A percentile compares a stretch with the other conserved stretches of the same genome.
Conservation (phyloP, 1,140 invertebrate genomes). For the Aphis gossypii region DNA sequence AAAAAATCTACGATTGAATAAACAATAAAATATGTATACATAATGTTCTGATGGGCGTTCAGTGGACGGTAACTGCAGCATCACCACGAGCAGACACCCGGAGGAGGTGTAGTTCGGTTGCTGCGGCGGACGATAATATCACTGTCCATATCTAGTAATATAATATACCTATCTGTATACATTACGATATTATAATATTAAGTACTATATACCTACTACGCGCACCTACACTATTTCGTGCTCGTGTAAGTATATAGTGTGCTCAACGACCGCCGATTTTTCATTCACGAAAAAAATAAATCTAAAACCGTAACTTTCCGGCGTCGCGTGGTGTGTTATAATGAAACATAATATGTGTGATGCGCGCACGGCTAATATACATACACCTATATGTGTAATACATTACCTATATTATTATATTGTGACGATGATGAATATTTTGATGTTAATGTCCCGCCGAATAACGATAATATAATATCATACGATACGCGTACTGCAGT, state of each 20-base stretch:
- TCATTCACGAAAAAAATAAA: conserved; percentile 41
- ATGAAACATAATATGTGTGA: neutral
- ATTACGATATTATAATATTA: neutral
- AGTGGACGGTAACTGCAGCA: neutral
- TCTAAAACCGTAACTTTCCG: conserved; percentile 29
- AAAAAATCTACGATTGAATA: neutral
- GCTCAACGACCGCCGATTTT: conserved; percentile 42
- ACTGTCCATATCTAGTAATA: neutral
- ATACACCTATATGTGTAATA: neutral
- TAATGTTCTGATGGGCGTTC: neutral
- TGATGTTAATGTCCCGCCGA: neutral
- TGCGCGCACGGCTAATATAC: neutral
- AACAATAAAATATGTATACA: neutral
- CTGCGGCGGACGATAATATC: neutral
- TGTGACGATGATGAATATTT: conserved; percentile 45
- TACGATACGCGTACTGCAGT: neutral
- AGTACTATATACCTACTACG: neutral
- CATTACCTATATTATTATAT: neutral
- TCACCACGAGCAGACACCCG: neutral
- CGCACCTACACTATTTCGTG: neutral
- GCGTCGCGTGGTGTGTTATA: neutral
- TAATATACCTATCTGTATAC: neutral
- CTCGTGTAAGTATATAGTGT: too few species aligned
- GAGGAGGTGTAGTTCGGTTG: neutral
- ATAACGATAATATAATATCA: neutral